Evolutionary conservation across 2,888 invertebrate species (phyloP), one percentile per base, ranked within the genome.

Genomic region (Agrochola litura): DNA sequence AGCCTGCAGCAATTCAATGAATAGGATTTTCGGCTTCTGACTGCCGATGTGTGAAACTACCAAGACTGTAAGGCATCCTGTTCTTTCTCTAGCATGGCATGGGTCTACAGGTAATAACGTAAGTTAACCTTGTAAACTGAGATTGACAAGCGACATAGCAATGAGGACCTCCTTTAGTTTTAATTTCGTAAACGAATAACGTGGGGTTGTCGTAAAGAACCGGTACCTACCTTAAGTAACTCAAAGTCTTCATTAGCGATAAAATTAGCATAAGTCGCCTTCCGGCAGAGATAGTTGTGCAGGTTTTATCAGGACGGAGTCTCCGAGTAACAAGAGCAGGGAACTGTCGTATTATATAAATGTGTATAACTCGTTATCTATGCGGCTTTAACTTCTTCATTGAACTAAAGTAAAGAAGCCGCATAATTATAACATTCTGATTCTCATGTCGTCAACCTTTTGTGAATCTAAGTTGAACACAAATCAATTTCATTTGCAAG

Each of bases 251-350:
- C 84, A 87, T 90, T 90, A 86, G 85, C 85, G 80, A 83, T 89
- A 86, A 86, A 85, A 90, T 90, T 90, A 82, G 84, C 90, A 89
- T 88, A 86, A 84, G 85, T 83, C 82, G 82, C 79, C 77, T 89
- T 90, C 88, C 86, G 81, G 78, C 83, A 73, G 82, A 79, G 84
- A 85, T 87, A 85, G 81, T 85, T 74, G 71, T 75, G 77, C 83
- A 84, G 84, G 87, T 87, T 83, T 89, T 88, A 89, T 88, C 86
- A 85, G 74, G 70, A 80, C 12, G 14, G 73, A 76, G 80, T 73
- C 72, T 25, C 61, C 37, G 78, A 74, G 73, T 71, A 65, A 76
- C 83, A 76, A 76, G 68, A 68, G 70, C 60, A 68, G 37, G 60
- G 43, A 73, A 66, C 76, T 58, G 46, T 63, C 60, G 46, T 46